Base-by-base conservation (phyloP, 1,140 invertebrate genomes). In the Drosophila subobscura region DNA sequence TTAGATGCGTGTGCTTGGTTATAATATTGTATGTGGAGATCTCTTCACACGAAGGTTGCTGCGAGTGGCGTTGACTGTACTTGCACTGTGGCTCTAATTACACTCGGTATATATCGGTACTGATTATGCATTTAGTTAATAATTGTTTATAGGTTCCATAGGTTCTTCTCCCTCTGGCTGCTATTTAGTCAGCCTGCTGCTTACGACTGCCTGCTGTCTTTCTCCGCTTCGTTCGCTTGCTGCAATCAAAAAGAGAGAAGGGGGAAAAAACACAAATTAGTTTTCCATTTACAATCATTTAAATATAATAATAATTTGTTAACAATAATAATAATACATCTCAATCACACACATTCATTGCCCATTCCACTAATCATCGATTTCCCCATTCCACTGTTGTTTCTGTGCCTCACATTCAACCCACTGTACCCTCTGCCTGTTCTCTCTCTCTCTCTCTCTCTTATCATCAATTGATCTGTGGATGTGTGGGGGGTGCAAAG, bases 31-130 rank as follows among this genome's bases (percentile, higher is more conserved):
- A 78, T 77, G 77, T 59, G 81, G 80, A 85, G 80, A 85, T 85
- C 80, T 85, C 81, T 85, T 86, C 80, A 85, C 80, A 86, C 80
- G 78, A 81, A 74, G 72, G 81, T 81, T 85, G 10, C 29, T 56
- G 72, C 71, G 79, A 79, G 79, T 83, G 80, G 70, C 86, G 80
- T 86, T 85, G 80, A 85, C 80, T 85, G 81, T 84, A 85, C 79
- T 79, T 54, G 33, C 33, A 37, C 33, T 37, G 33, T 37, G 10
- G 33, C 33, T 12, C 10, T 60, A 61, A 72, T 53, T 72, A 33
- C 44, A 33, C 44, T 37, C 33, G 33, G 44, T 57, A 25, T 57
- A 25, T 55, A 25, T 29, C 25, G 33, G 33, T 59, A 59, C 49
- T 40, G 22, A 40, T 59, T 59, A 72, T 72, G 70, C 72, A 75